Percentiles rank a stretch among this genome's conserved stretches.
Evolutionary conservation across 1,140 invertebrate genomes (phyloP).

Genomic region (Drosophila ananassae): DNA sequence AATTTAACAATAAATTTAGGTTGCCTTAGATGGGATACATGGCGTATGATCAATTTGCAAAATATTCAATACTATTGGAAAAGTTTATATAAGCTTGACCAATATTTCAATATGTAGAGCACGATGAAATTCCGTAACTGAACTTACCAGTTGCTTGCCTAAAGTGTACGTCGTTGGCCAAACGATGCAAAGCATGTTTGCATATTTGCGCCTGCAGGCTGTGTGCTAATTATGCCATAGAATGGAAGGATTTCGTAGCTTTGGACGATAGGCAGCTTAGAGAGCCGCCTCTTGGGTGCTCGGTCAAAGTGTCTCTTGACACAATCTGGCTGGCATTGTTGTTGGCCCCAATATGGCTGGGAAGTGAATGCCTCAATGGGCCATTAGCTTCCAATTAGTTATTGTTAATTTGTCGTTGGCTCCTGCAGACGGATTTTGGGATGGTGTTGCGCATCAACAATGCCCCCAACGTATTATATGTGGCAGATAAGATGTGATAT

Average conservation of each 20-base stretch:
- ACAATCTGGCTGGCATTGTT: constrained; percentile 23
- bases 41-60: too few species aligned
- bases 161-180: background rate
- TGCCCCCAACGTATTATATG: background rate
- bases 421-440: constrained; percentile 11
- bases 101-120: background rate
- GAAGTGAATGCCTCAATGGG: constrained; percentile 46
- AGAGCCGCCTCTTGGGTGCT: constrained; percentile 24
- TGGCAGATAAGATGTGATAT: constrained; percentile 19
- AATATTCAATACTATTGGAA: too few species aligned
- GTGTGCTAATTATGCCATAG: constrained; percentile 67
- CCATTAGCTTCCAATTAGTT: constrained; percentile 74
- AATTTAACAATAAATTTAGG: too few species aligned
- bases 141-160: background rate
- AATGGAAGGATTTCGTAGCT: constrained; percentile 44
- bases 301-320: constrained; percentile 35
- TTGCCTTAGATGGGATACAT: too few species aligned
- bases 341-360: constrained; percentile 14
- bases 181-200: constrained; percentile 28
- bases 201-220: constrained; percentile 41
- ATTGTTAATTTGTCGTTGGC: constrained; percentile 75
- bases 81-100: too few species aligned
- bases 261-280: constrained; percentile 10
- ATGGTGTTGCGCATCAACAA: constrained; percentile 30
- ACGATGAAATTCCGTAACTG: background rate